A percentile compares a stretch with the other conserved stretches of the same genome.
Conservation (phyloP, 2,888 invertebrate species). For the Laspeyria flexula region DNA sequence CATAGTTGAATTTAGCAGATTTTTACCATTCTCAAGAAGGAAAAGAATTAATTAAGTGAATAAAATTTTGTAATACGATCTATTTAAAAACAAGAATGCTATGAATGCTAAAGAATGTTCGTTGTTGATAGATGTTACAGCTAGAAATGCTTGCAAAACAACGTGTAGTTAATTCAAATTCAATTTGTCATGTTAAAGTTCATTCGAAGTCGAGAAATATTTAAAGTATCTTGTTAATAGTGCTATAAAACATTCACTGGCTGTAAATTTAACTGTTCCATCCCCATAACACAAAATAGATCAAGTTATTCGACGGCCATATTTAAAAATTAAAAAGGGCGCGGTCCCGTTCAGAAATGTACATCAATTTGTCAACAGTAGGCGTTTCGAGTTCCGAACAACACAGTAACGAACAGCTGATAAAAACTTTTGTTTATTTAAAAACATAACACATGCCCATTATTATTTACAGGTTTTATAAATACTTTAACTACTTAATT, state of each 20-base stretch:
- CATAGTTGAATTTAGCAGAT: too few species aligned
- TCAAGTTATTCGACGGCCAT: slow-evolving; percentile 50
- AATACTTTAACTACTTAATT: slow-evolving; percentile 25
- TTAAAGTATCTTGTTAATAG: neutral
- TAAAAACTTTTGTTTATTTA: slow-evolving; percentile 64
- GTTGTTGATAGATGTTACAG: too few species aligned
- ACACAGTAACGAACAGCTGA: slow-evolving; percentile 72
- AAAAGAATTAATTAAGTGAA: too few species aligned
- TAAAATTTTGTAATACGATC: too few species aligned
- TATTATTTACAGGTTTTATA: slow-evolving; percentile 33
- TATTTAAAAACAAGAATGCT: too few species aligned
- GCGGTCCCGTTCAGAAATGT: slow-evolving; percentile 48
- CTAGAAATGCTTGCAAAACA: too few species aligned
- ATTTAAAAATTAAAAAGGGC: slow-evolving; percentile 54
- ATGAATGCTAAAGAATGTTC: too few species aligned
- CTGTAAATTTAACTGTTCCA: slow-evolving; percentile 3
- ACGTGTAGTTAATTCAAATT: too few species aligned
- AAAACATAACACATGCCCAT: slow-evolving; percentile 50
- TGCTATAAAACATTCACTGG: neutral
- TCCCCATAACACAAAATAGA: slow-evolving; percentile 26
- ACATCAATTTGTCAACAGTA: slow-evolving; percentile 76
- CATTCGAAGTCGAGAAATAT: neutral
- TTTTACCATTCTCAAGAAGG: too few species aligned
- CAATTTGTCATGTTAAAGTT: neutral
- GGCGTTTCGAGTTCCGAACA: slow-evolving; percentile 71